Base-by-base conservation (phyloP, 1,140 invertebrate species). In the Chrysomallon squamiferum region DNA sequence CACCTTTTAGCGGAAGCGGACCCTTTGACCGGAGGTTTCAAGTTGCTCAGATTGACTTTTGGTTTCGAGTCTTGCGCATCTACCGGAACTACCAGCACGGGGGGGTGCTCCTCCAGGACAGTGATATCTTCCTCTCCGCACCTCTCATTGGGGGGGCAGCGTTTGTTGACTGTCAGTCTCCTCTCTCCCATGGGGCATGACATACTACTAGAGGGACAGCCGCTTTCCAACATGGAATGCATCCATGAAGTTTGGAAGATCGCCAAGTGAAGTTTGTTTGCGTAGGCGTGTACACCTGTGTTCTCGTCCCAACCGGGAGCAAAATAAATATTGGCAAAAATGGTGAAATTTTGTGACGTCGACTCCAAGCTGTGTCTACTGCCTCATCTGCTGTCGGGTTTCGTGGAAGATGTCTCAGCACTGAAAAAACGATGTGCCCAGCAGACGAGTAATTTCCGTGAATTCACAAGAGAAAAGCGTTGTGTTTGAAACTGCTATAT, bases 41-140 rank as follows among this genome's bases (percentile, higher is more conserved):
- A 9, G 29, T 22, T 59, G 52, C 49, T 52, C 32, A 68, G 30
- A 9, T 57, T 33, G 43, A 68, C 38, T 54, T 68, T 68, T n/a
- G 59, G 50, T 52, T 63, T 68, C n/a, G 60, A 50, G 33, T 62
- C 60, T 7, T 38, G 66, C 9, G 62, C 66, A 18, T 54, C 41
- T 6, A 68, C 66, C 25, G 66, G 66, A 32, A 63, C 66, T 30
- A 68, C 43, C 41, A 68, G 45, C 13, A 63, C 60, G 13, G 66
- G 66, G 13, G 66, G 66, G 60, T 68, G 62, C 52, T 68, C 66
- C 18, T 68, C 66, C 18, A 68, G 56, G n/a, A 68, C 52, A 35
- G 66, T 68, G 66, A 68, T 68, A 60, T 68, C 66, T 22, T 68
- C 66, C n/a, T 68, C 66, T 60, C n/a, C 47, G 41, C 50, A 41